These are phyloP conservation scores for Pelobates cultripes DNA, from an alignment of 2,797 vertebrate species.

Conservation along the genomic window DNA sequence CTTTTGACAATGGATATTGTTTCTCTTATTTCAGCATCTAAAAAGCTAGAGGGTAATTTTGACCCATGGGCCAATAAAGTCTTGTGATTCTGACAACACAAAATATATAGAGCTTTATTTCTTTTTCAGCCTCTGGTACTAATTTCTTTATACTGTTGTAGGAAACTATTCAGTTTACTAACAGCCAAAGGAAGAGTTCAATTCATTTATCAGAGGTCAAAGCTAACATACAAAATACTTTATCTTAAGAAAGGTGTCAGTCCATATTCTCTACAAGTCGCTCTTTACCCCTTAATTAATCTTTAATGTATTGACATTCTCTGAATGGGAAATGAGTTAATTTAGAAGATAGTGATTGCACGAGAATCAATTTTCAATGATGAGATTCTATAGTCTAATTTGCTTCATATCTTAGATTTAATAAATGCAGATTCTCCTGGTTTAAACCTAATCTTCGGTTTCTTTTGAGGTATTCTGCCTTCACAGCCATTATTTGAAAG, in stretches of 20 bases:
- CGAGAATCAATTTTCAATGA: not conserved
- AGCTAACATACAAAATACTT: constrained; percentile 36
- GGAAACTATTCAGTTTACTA: constrained; percentile 34
- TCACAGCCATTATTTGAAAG: not conserved
- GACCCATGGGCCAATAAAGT: constrained; percentile 54
- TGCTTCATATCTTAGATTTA: constrained; percentile 9
- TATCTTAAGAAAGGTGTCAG: constrained; percentile 16
- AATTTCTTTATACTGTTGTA: constrained; percentile 37
- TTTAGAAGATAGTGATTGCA: not conserved
- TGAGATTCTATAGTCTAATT: not conserved
- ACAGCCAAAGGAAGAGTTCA: constrained; percentile 31
- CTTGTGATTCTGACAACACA: constrained; percentile 53
- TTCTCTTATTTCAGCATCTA: constrained; percentile 47
- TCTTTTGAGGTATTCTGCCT: not conserved
- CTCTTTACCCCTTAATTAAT: not conserved
- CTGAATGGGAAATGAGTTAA: not conserved
- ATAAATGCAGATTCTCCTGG: not conserved
- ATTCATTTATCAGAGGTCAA: constrained; percentile 46
- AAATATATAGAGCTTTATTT: constrained; percentile 52
- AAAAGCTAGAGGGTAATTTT: constrained; percentile 51
- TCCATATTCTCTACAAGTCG: constrained; percentile 9
- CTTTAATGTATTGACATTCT: constrained; percentile 2
- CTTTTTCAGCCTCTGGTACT: constrained; percentile 48
- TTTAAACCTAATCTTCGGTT: not conserved
- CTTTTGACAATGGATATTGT: constrained; percentile 51